Base-by-base conservation (phyloP, 2,113 vertebrate genomes). In the Oreotrochilus melanogaster region DNA sequence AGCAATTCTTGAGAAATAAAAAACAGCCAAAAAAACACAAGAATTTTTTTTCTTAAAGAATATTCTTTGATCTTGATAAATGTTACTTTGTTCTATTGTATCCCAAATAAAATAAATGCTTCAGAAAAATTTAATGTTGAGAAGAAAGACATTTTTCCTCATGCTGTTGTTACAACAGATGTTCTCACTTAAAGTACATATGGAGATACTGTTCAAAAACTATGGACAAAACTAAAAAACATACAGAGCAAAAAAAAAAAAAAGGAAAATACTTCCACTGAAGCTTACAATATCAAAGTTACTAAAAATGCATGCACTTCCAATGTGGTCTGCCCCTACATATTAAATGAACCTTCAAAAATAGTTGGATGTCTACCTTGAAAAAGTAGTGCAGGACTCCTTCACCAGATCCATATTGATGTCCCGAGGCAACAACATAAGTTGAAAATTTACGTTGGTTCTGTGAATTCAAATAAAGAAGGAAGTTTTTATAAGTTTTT, bases 341-440 rank as follows among this genome's bases (percentile, higher is more conserved):
- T 89, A 86, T 50, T 45, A 73, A 69, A 88, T 43, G n/a, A 78
- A 60, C 14, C 22, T 79, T 65, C 24, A 72, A 82, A 87, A 18
- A 6, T 35, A 51, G 65, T 57, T 25, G 30, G 58, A 92, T 61
- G 24, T 58, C 30, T 95, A 99, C 99, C 98, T 99, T 99, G 93
- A 99, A 99, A 94, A 99, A 99, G 67, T 94, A 97, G 91, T 99
- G 99, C 39, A 99, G 98, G 70, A 98, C 47, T n/a, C 98, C 98
- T 88, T 99, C 99, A 82, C 98, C 99, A 95, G 97, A 96, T 96
- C 99, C 99, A 54, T 99, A 99, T 60, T 98, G 98, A 80, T 99
- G 98, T 79, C 99, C 99, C 19, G 99, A 98, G 13, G 98, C 99
- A 89, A 99, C 94, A 37, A 99, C 97, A 0, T 99, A 99, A 1